Percentiles rank a stretch among this genome's conserved stretches.
These are phyloP conservation scores for Eupithecia abbreviata DNA, from an alignment of 2,888 invertebrate genomes.

Conservation along the genomic window DNA sequence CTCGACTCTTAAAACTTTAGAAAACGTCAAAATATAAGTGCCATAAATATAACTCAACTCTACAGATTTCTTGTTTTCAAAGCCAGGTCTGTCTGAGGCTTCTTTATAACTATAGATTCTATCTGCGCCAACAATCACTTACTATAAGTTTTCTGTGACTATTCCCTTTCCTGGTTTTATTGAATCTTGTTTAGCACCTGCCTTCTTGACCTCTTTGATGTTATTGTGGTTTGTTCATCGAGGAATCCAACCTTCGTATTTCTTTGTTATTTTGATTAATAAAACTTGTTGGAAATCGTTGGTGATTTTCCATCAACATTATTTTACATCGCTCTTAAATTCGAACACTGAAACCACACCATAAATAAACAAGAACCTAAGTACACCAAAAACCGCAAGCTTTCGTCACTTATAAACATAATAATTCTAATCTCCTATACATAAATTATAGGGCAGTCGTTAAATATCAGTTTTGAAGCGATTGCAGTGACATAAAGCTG, in stretches of 20 bases:
- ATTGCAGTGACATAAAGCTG: constrained; percentile 75
- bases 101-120: constrained; percentile 75
- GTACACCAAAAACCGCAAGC: constrained; percentile 55
- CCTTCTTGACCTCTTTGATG: constrained; percentile 27
- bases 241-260: neutral
- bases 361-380: constrained; percentile 48
- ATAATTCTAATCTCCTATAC: constrained; percentile 74
- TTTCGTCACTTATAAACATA: constrained; percentile 68
- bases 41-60: constrained; percentile 11
- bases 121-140: constrained; percentile 64
- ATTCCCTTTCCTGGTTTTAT: constrained; percentile 64
- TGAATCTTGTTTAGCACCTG: constrained; percentile 54
- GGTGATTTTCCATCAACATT: neutral
- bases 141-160: constrained; percentile 64
- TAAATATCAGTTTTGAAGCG: constrained; percentile 77
- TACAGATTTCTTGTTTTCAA: constrained; percentile 34
- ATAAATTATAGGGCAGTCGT: constrained; percentile 74
- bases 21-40: neutral
- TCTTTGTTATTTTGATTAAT: neutral
- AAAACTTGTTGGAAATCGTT: neutral
- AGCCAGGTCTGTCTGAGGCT: constrained; percentile 67
- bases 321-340: constrained; percentile 8
- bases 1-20: neutral
- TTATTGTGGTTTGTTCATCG: neutral
- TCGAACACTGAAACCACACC: constrained; percentile 30